Evolutionary conservation across 2,797 vertebrate species (phyloP), one percentile per base, ranked within the genome.

Genomic region (Sandelia bainsii): DNA sequence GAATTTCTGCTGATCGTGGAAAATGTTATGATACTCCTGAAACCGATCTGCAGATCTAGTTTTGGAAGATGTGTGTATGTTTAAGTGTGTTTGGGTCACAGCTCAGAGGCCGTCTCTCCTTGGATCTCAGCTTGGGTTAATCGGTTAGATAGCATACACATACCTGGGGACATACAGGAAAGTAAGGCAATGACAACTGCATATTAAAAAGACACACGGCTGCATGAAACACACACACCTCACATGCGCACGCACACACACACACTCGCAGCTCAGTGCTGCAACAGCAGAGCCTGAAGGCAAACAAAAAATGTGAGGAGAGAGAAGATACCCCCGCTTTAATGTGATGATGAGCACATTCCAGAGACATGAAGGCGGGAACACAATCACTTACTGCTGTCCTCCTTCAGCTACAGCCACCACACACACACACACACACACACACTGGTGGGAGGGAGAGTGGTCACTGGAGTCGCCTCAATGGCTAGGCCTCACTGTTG

Each of bases 391-490:
- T 72, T 67, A 70, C 25, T 67, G 20, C 16, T 52, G 62, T 70
- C 40, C 68, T 56, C 34, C 63, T n/a, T 10, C 45, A 60, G 44
- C 52, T n/a, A 48, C 48, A 60, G 37, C 19, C 23, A 48, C 53
- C 51, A 59, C 42, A 37, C 40, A 52, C 48, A 44, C 45, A 39
- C 39, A 27, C 37, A 40, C 60, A 62, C 60, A 62, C 23, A 53
- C 48, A 59, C 19, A 20, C 22, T 8, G 39, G n/a, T 39, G 27
- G 42, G 45, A 57, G 53, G 46, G 64, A 82, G 45, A 72, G 76
- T 39, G 80, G 79, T 84, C 70, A 79, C 61, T 57, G 69, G 65
- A 80, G 79, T 80, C 61, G 50, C 54, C 81, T 84, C 71, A 48
- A 14, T 76, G 76, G 58, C 81, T 75, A 57, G 72, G 75, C 77